Conservation (phyloP, 2,113 vertebrate genomes). For the Hypomesus transpacificus region DNA sequence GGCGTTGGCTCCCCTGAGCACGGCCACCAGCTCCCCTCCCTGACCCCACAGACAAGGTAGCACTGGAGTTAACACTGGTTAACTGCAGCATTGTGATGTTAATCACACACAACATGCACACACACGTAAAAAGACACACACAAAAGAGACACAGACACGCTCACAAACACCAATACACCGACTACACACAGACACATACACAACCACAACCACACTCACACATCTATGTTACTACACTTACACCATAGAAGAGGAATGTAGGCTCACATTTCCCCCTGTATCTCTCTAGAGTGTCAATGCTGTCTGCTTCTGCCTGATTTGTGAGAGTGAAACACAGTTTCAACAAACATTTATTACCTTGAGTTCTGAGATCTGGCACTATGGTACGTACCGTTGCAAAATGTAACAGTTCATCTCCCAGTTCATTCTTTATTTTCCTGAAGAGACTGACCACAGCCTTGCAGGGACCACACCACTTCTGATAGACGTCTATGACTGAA, state of each 20-base stretch:
- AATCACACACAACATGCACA: neutral
- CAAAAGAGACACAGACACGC: constrained; percentile 1
- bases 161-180: neutral
- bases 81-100: neutral
- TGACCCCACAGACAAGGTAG: constrained; percentile 49
- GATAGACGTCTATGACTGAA: constrained; percentile 87
- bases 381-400: constrained; percentile 83
- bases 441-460: constrained; percentile 84
- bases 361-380: neutral
- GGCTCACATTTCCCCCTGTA: constrained; percentile 89
- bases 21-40: constrained; percentile 83
- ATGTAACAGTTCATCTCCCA: constrained; percentile 80
- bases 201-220: neutral
- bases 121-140: constrained; percentile 11
- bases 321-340: neutral
- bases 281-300: constrained; percentile 80
- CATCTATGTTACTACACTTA: constrained; percentile 63
- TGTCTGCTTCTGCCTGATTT: constrained; percentile 86
- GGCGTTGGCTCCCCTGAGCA: constrained; percentile 80
- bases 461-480: constrained; percentile 95
- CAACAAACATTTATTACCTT: neutral
- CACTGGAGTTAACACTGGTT: neutral
- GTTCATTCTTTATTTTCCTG: constrained; percentile 85
- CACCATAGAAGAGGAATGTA: constrained; percentile 87
- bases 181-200: neutral